phyloP scores from a whole-genome alignment of 2,113 vertebrate genomes.

The Astur gentilis region DNA sequence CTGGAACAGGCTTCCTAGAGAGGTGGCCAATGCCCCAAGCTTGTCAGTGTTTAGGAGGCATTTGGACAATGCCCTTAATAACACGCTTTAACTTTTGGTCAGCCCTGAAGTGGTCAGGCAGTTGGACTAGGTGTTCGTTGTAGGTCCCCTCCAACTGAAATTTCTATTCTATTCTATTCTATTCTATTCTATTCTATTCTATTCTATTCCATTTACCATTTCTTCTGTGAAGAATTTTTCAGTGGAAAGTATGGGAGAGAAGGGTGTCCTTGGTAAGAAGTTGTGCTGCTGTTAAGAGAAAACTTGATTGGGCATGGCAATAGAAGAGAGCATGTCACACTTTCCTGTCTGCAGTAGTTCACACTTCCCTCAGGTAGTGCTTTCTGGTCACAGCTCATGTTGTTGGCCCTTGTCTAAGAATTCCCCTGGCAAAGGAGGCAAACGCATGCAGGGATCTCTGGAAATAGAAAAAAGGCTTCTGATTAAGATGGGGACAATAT shows the following conservation, averaged over 20 bases:
- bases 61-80: background rate
- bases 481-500: background rate
- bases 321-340: background rate
- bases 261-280: background rate
- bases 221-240: background rate
- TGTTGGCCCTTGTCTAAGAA: background rate
- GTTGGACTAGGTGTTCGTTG: background rate
- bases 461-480: background rate
- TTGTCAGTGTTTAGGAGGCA: background rate
- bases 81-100: background rate
- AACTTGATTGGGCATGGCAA: background rate
- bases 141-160: background rate
- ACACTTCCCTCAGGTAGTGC: rapidly evolving
- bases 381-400: background rate
- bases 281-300: background rate
- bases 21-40: background rate
- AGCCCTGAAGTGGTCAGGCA: background rate
- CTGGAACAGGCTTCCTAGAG: background rate
- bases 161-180: background rate
- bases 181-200: background rate
- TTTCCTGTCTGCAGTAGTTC: background rate
- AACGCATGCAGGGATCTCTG: background rate
- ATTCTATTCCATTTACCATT: background rate
- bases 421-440: background rate
- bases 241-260: rapidly evolving